Evolutionary conservation across 2,797 vertebrate species (phyloP).

Genomic region (Epinephelus awoara): DNA sequence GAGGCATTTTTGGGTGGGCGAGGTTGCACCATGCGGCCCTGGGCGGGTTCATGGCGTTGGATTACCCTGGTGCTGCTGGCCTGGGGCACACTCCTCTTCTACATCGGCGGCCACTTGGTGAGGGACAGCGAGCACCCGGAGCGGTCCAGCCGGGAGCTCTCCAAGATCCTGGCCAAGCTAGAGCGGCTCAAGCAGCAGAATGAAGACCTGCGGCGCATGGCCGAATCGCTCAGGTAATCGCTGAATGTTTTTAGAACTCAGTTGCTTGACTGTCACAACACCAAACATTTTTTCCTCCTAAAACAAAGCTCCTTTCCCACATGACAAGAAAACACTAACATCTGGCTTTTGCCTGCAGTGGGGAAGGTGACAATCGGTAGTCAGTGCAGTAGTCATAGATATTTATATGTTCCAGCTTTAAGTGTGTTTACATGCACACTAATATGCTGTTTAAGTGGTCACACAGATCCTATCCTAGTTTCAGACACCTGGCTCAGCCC

Average conservation of each 20-base stretch:
- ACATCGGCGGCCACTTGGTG: slow-evolving; percentile 97
- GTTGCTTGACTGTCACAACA: not conserved
- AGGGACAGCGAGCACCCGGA: slow-evolving; percentile 96
- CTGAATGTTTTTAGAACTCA: not conserved
- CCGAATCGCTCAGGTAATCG: slow-evolving; percentile 95
- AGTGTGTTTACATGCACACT: not conserved
- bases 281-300: not conserved
- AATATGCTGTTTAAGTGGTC: not conserved
- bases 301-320: not conserved
- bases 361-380: too few relatives aligned
- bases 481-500: not conserved
- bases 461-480: not conserved
- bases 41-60: slow-evolving; percentile 99
- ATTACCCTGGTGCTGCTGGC: slow-evolving; percentile 99
- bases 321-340: too few relatives aligned
- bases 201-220: slow-evolving; percentile 97
- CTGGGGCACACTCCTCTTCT: slow-evolving; percentile 98
- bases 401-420: too few relatives aligned
- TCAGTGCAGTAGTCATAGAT: too few relatives aligned
- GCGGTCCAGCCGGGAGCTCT: slow-evolving; percentile 95
- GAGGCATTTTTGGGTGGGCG: slow-evolving; percentile 50
- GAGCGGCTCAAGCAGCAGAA: slow-evolving; percentile 99
- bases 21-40: slow-evolving; percentile 94
- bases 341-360: too few relatives aligned
- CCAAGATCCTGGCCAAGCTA: slow-evolving; percentile 97